These are phyloP conservation scores for Leptodactylus fuscus DNA, from an alignment of 2,113 vertebrate genomes.

Conservation along the genomic window DNA sequence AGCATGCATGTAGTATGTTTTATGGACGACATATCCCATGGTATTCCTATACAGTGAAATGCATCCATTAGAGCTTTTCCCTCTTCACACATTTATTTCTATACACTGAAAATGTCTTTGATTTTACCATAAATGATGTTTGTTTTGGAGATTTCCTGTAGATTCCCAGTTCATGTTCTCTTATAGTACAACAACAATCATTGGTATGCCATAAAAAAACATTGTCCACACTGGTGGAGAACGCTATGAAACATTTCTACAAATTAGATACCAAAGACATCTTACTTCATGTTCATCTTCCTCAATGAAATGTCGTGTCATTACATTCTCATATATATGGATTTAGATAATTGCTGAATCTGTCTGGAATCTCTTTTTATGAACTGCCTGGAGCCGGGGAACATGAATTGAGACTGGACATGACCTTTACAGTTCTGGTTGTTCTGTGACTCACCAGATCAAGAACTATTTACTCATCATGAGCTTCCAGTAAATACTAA, in stretches of 20 bases:
- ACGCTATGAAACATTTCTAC: background rate
- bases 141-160: no score
- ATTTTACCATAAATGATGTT: no score
- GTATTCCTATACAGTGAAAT: no score
- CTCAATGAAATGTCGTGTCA: background rate
- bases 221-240: no score
- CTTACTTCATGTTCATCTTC: no score
- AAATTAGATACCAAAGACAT: background rate
- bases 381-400: background rate
- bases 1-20: no score
- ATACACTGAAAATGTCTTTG: no score
- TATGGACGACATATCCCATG: no score
- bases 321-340: background rate
- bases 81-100: no score
- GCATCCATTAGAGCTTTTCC: no score
- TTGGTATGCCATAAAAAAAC: background rate
- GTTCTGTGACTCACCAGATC: slow-evolving; percentile 26
- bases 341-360: slow-evolving; percentile 1
- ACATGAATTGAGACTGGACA: slow-evolving; percentile 9
- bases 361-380: background rate
- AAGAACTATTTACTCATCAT: slow-evolving; percentile 28
- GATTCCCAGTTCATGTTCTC: no score
- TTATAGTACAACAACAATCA: no score
- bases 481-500: slow-evolving; percentile 48
- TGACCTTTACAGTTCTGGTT: slow-evolving; percentile 29